Base-by-base conservation (phyloP, 2,797 vertebrate genomes). In the Rhinoraja longicauda region DNA sequence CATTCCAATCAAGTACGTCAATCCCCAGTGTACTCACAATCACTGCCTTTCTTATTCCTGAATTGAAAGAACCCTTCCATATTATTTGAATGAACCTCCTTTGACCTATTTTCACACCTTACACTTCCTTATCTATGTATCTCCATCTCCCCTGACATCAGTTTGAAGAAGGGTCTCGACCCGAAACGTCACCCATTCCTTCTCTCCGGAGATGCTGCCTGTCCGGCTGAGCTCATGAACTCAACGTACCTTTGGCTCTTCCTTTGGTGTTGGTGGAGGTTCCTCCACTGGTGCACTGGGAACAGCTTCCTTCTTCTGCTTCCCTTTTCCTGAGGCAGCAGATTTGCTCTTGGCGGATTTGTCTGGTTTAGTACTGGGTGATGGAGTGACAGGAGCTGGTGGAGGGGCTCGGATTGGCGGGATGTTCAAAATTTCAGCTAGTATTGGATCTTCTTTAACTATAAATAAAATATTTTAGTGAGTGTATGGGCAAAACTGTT, bases 391-490 rank as follows among this genome's bases (percentile, higher is more conserved):
- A 4, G 96, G 95, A 84, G 94, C 5, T 32, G 95, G 0, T 0
- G 95, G 96, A 0, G 95, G 95, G 93, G 88, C 93, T 73, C 95
- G 94, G 75, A 95, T 93, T 57, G 97, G 96, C 70, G 96, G 96
- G 72, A 97, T 94, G 57, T 94, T 93, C 95, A 97, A 82, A 94
- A 97, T 95, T 82, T 93, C 88, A 93, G 93, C 94, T 93, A 97
- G 94, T 17, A 93, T 1, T 39, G 93, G 93, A 93, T 93, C 93
- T 76, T 70, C 53, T 19, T 78, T n/a, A 72, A 15, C 93, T 70
- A 32, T 93, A 93, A 93, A 93, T 15, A 93, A 36, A 79, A 29
- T 57, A n/a, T 64, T 93, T 64, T 32, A 78, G 21, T 57, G 84
- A 19, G 17, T 67, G 17, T 64, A 21, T 9, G 59, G 17, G 2